Evolutionary conservation across 2,888 invertebrate species (phyloP), one percentile per base, ranked within the genome.

Genomic region (Desoria tigrina): DNA sequence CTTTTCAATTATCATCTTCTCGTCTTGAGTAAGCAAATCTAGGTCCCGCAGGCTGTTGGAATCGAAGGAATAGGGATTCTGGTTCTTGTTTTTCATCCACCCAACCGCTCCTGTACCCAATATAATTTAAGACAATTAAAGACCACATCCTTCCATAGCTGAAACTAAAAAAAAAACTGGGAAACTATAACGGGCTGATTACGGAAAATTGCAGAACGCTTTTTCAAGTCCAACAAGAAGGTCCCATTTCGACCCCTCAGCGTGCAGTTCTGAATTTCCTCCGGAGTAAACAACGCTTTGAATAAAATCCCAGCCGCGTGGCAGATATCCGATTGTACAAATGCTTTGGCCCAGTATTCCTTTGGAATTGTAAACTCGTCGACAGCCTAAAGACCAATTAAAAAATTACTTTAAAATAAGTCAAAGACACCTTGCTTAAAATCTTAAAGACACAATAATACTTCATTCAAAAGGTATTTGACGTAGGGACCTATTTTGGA

Each of bases 241-340:
- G 70, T 70, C 28, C 67, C 67, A 60, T 70, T 70, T 42, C 70
- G 37, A 9, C 70, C 70, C 24, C 65, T 64, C 16, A 70, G 37
- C 14, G 70, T 70, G 24, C 70, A 70, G 49, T 67, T 66, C 42
- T 70, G 66, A n/a, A 70, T 70, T 64, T 70, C 70, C 24, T 70
- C 70, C 2, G 64, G 53, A 32, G 67, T 66, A 39, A 70, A 70
- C 18, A 70, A 37, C 21, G 66, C 65, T 50, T 70, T 66, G 27
- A 70, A 70, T 6, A 70, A 58, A 4, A 67, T 65, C 16, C 65
- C 70, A 21, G 70, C 70, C 3, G 66, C 64, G 27, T 70, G 70
- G 39, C 65, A 67, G 27, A 67, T 65, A 64, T 70, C 66, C 54
- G 64, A 62, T 62, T 70, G 70, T 3, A 70, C 28, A 55, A 70